These are phyloP conservation scores for Trichomycterus rosablanca DNA, from an alignment of 2,113 vertebrate species.

Conservation along the genomic window DNA sequence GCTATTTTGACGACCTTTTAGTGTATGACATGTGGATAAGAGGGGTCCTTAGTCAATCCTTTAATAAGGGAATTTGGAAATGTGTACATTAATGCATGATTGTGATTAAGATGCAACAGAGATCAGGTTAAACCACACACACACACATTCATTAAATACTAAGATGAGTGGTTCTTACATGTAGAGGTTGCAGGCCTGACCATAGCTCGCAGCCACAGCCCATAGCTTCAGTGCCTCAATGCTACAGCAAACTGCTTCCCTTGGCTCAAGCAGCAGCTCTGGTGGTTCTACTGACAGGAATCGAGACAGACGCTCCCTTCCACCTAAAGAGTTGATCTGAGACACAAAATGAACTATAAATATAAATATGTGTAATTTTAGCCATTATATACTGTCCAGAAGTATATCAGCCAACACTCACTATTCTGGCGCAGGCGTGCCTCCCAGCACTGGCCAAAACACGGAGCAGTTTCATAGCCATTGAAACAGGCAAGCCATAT, in stretches of 20 bases:
- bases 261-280: slow-evolving; percentile 73
- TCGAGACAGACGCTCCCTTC: slow-evolving; percentile 74
- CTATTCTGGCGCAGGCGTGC: slow-evolving; percentile 84
- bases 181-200: slow-evolving; percentile 83
- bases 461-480: slow-evolving; percentile 86
- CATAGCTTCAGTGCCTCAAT: slow-evolving; percentile 83
- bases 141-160: too few relatives aligned
- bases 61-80: too few relatives aligned
- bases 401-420: slow-evolving; percentile 54
- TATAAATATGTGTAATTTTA: neutral
- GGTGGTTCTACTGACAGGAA: slow-evolving; percentile 77
- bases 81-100: too few relatives aligned
- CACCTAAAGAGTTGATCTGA: slow-evolving; percentile 74
- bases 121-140: too few relatives aligned
- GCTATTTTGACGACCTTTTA: too few relatives aligned
- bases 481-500: slow-evolving; percentile 75
- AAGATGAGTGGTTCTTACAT: slow-evolving; percentile 67
- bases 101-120: too few relatives aligned
- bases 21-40: too few relatives aligned
- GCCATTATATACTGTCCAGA: neutral
- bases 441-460: slow-evolving; percentile 84
- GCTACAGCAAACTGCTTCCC: slow-evolving; percentile 75
- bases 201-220: slow-evolving; percentile 81
- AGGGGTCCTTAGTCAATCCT: too few relatives aligned
- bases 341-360: neutral